Evolutionary conservation across 2,888 invertebrate species (phyloP), one percentile per base, ranked within the genome.

Genomic region (Xestia xanthographa): DNA sequence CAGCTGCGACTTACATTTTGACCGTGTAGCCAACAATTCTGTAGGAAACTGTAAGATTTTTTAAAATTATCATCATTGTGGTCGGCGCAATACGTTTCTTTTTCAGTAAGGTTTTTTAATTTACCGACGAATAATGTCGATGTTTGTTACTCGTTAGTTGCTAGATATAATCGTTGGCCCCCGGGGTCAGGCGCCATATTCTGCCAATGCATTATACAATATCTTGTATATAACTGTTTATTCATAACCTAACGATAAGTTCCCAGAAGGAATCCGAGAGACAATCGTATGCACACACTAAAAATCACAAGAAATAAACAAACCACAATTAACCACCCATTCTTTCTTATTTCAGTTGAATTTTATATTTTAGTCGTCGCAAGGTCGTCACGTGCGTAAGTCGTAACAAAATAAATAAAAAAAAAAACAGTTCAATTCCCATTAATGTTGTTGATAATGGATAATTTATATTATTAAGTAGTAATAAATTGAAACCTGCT

Each of bases 371-470:
- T 43, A 22, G 41, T 34, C 5, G 12, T 20, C 58, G 22, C 9
- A 6, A 26, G 22, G 43, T 68, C 4, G 43, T 68, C 4, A 41
- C 22, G 9, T 43, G 26, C 22, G 29, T 41, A 72, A 41, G 22
- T 45, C n/a, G 26, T 34, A 63, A 50, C 41, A 77, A 34, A 62
- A 75, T 72, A 80, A 75, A 72, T 72, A 68, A 60, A 67, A 80
- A 67, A 80, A 80, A 65, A 56, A 72, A 68, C 34, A 38, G 22
- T 62, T 60, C 56, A n/a, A 72, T 72, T 80, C 41, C 34, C n/a
- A n/a, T 71, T 45, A 58, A n/a, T 2, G 6, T 14, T 26, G 20
- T 43, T 43, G 4, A 29, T 29, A 26, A 34, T 63, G 6, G 9
- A 41, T 41, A 34, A 26, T 43, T 12, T 58, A 20, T 72, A 66